These are phyloP conservation scores for Propithecus perrieri DNA, from an alignment of 2,797 vertebrate genomes.

Conservation along the genomic window DNA sequence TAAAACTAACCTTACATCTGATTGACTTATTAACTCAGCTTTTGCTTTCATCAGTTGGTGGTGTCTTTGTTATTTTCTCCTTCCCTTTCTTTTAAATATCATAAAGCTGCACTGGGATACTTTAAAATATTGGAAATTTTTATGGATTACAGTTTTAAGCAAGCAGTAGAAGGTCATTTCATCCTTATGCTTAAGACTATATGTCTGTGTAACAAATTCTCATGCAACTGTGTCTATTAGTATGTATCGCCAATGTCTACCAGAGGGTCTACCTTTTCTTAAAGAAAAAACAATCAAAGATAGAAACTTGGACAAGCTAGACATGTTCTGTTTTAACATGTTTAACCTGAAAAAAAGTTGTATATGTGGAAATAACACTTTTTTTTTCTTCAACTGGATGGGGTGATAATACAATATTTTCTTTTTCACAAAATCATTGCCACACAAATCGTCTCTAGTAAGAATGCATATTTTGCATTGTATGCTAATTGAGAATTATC, in stretches of 20 bases:
- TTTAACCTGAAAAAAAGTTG: not conserved
- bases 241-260: not conserved
- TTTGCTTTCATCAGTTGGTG: too few species aligned
- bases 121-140: not conserved
- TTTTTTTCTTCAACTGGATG: not conserved
- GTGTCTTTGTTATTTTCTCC: too few species aligned
- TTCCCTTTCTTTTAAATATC: too few species aligned
- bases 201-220: not conserved
- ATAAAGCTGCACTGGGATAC: not conserved
- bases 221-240: not conserved
- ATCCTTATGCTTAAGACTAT: not conserved
- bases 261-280: not conserved
- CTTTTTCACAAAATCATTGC: not conserved
- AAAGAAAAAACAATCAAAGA: not conserved
- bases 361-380: not conserved
- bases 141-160: not conserved
- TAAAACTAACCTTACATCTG: too few species aligned
- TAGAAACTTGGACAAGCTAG: not conserved
- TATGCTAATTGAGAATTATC: conserved; percentile 30
- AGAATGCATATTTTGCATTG: not conserved
- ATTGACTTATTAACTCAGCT: too few species aligned
- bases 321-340: not conserved
- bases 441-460: not conserved
- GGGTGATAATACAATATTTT: not conserved
- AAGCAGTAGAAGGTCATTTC: not conserved